These are phyloP conservation scores for Amphilophus citrinellus DNA, from an alignment of 2,113 vertebrate genomes.

Conservation along the genomic window DNA sequence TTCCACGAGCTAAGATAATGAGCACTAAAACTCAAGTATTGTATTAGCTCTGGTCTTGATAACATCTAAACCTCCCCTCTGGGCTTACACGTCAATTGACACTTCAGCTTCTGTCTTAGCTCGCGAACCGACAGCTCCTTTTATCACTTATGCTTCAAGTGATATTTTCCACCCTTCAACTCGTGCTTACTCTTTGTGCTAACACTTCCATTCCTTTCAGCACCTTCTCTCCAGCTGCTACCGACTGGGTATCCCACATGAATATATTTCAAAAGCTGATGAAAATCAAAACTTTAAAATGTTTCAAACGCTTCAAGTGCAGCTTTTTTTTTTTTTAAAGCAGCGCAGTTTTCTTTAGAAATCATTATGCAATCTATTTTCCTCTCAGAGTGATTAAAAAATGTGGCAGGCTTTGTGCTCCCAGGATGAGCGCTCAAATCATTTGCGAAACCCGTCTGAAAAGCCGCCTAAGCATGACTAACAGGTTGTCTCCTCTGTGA, in stretches of 20 bases:
- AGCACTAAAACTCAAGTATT: not conserved
- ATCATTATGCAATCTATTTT: not conserved
- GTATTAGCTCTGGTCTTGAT: not conserved
- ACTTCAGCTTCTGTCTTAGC: not conserved
- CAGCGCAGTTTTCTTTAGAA: not conserved
- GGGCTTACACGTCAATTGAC: not conserved
- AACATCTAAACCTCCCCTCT: not conserved
- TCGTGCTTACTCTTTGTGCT: not conserved
- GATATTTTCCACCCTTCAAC: not conserved
- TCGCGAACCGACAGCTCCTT: not conserved
- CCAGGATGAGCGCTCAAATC: not conserved
- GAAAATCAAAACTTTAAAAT: not conserved
- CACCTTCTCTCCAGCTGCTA: not conserved
- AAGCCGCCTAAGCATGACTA: constrained; percentile 29
- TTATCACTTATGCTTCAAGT: not conserved
- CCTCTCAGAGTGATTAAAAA: not conserved
- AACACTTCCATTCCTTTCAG: not conserved
- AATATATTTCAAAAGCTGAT: not conserved
- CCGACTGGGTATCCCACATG: not conserved
- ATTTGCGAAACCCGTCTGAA: constrained; percentile 35
- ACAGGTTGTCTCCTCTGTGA: constrained; percentile 37
- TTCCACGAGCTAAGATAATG: not conserved
- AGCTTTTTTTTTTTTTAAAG: not conserved
- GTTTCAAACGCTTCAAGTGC: not conserved
- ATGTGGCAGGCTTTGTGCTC: constrained; percentile 1